Evolutionary conservation across 1,140 invertebrate species (phyloP).

Genomic region (Trissolcus basalis): DNA sequence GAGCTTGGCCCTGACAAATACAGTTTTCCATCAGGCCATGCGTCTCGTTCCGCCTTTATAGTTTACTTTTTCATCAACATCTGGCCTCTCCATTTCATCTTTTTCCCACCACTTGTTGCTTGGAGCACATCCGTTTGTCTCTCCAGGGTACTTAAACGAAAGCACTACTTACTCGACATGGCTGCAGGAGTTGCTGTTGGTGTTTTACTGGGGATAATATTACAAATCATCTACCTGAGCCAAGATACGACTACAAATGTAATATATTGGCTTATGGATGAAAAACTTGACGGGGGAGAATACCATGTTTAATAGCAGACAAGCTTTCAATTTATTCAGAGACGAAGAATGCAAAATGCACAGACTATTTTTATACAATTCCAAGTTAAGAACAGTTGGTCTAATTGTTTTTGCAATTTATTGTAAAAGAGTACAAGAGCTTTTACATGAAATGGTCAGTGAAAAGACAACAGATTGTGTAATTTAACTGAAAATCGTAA

Average conservation of each 20-base stretch:
- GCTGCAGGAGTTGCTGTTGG: constrained; percentile 85
- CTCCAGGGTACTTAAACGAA: constrained; percentile 86
- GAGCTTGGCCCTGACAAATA: constrained; percentile 87
- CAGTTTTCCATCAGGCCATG: constrained; percentile 97
- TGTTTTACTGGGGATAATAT: constrained; percentile 82
- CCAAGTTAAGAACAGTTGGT: background rate
- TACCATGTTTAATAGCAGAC: constrained; percentile 73
- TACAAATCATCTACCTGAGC: constrained; percentile 83
- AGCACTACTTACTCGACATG: constrained; percentile 94
- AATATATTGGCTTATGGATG: constrained; percentile 77
- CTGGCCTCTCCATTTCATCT: constrained; percentile 79
- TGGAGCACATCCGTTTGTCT: constrained; percentile 86
- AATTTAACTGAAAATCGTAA: too few species aligned
- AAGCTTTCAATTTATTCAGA: too few species aligned
- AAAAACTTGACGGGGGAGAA: constrained; percentile 77
- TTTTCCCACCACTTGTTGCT: constrained; percentile 79
- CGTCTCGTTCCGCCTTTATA: constrained; percentile 89
- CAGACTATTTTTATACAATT: too few species aligned
- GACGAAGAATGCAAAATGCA: too few species aligned
- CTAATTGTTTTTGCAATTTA: background rate
- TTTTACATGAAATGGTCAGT: background rate
- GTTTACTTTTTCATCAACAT: constrained; percentile 82
- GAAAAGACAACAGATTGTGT: background rate
- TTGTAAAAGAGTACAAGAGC: constrained; percentile 7
- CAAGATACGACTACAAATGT: constrained; percentile 74